Evolutionary conservation across 2,113 vertebrate genomes (phyloP).

Genomic region (Turnix velox): DNA sequence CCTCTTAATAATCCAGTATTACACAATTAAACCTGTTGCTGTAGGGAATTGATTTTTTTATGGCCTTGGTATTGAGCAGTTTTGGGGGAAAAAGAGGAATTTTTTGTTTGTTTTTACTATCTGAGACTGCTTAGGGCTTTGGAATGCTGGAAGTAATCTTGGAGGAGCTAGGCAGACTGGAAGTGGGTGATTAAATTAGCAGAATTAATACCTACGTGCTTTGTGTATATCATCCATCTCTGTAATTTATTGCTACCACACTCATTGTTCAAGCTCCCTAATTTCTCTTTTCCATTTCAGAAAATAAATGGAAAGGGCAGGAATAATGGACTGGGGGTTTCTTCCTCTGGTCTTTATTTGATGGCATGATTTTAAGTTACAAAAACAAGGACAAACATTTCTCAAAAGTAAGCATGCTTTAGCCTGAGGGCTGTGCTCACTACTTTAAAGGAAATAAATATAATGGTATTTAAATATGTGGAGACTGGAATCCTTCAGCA

Average conservation of each 20-base stretch:
- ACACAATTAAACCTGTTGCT: neutral
- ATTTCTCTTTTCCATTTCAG: neutral
- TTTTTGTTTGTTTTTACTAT: neutral
- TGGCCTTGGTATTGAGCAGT: neutral
- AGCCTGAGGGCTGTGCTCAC: neutral
- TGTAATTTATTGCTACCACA: neutral
- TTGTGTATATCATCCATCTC: neutral
- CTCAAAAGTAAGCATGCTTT: neutral
- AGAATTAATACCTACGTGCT: neutral
- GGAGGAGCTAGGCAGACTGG: neutral
- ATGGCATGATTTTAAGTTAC: neutral
- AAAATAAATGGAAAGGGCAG: neutral
- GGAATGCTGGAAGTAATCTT: neutral
- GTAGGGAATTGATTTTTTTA: neutral
- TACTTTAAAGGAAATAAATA: slow-evolving; percentile 7
- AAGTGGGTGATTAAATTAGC: neutral
- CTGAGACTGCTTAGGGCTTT: neutral
- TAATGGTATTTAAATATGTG: slow-evolving; percentile 8
- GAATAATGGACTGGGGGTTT: neutral
- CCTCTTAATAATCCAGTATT: neutral
- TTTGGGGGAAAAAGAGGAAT: neutral
- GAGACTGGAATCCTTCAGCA: neutral
- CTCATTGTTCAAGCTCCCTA: neutral
- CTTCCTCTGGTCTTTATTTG: neutral
- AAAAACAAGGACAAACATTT: neutral